A percentile compares a stretch with the other conserved stretches of the same genome.
Evolutionary conservation across 2,888 invertebrate genomes (phyloP).

Genomic region (Eilema sororculum): DNA sequence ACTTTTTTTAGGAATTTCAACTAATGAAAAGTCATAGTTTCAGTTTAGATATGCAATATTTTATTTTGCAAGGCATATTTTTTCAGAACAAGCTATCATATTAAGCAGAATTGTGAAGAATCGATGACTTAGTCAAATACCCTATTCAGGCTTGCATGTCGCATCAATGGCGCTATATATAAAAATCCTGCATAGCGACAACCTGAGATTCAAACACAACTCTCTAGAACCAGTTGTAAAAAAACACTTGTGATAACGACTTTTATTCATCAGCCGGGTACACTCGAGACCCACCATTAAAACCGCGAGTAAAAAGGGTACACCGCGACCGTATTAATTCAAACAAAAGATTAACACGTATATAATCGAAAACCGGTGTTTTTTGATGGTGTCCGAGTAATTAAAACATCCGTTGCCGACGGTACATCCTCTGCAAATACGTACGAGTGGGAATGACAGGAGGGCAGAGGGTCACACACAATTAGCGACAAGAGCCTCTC

Average conservation of each 20-base stretch:
- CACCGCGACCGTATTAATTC: constrained; percentile 61
- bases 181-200: not conserved
- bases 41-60: too few species aligned
- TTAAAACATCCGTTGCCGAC: constrained; percentile 63
- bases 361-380: constrained; percentile 64
- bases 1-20: too few species aligned
- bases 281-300: constrained; percentile 58
- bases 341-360: constrained; percentile 65
- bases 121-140: too few species aligned
- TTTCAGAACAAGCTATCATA: too few species aligned
- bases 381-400: constrained; percentile 59
- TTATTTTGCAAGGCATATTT: too few species aligned
- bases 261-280: constrained; percentile 47
- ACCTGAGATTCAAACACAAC: constrained; percentile 13
- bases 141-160: not conserved
- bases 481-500: constrained; percentile 75
- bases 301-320: constrained; percentile 57
- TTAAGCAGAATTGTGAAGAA: too few species aligned
- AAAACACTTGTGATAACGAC: constrained; percentile 37
- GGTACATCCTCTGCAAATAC: constrained; percentile 55
- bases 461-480: constrained; percentile 70
- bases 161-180: not conserved
- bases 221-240: constrained; percentile 36
- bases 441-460: constrained; percentile 59
- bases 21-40: too few species aligned